These are phyloP conservation scores for Ascidia mentula DNA, from an alignment of 23 tunicate genomes.

Conservation along the genomic window DNA sequence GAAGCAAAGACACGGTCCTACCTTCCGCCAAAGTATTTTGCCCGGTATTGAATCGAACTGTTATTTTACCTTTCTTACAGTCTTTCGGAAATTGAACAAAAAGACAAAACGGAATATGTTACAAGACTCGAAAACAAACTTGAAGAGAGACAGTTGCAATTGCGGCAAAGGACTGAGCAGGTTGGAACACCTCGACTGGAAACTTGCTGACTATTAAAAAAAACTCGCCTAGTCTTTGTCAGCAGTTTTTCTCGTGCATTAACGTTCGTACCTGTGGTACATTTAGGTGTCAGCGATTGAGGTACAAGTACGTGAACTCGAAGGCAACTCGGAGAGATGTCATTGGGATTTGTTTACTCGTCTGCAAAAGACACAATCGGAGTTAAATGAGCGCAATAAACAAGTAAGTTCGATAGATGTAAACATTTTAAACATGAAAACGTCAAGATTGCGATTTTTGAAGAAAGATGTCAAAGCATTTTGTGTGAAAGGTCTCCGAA, in stretches of 20 bases:
- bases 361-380: conserved; percentile 16
- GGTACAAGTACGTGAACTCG: conserved; percentile 39
- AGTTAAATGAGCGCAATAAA: conserved; percentile 60
- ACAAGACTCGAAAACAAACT: conserved; percentile 46
- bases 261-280: not conserved
- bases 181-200: conserved; percentile 20
- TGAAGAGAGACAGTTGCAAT: conserved; percentile 71
- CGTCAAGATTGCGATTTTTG: too few relatives aligned
- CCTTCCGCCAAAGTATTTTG: not conserved
- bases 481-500: conserved; percentile 38
- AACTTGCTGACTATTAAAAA: not conserved
- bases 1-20: not conserved
- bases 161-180: conserved; percentile 71
- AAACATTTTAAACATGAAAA: not conserved
- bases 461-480: not conserved
- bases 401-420: conserved; percentile 24
- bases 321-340: conserved; percentile 37
- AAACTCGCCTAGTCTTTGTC: not conserved
- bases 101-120: not conserved
- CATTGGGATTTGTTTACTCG: conserved; percentile 34
- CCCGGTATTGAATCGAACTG: not conserved
- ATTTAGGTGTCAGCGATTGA: conserved; percentile 48
- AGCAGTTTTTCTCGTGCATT: not conserved
- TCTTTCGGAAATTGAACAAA: not conserved
- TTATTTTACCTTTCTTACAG: not conserved